Evolutionary conservation across 2,888 invertebrate species (phyloP).

Genomic region (Mythimna ferrago): DNA sequence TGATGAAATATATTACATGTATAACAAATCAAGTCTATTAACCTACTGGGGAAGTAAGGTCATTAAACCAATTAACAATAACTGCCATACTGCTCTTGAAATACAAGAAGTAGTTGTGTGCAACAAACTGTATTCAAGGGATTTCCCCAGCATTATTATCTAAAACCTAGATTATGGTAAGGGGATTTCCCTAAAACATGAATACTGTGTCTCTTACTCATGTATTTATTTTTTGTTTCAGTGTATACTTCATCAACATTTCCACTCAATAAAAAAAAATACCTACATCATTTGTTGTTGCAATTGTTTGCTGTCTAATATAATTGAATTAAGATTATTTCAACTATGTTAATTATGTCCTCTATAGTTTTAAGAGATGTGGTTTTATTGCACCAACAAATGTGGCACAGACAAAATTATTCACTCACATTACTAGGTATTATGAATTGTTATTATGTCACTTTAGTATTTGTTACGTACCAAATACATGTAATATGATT

Average conservation of each 20-base stretch:
- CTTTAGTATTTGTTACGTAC: background rate
- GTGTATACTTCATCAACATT: background rate
- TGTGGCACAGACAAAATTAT: background rate
- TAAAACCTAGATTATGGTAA: background rate
- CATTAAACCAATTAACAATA: background rate
- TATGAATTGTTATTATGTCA: constrained; percentile 1
- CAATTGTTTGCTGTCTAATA: background rate
- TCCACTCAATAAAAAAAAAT: background rate
- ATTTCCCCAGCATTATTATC: constrained; percentile 5
- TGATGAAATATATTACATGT: constrained; percentile 10
- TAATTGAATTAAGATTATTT: constrained; percentile 28
- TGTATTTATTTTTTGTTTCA: background rate
- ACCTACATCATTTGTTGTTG: background rate
- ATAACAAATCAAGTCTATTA: background rate
- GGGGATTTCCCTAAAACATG: background rate
- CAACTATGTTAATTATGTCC: constrained; percentile 2
- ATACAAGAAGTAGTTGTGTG: background rate
- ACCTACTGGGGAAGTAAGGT: constrained; percentile 3
- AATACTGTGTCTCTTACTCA: too few species aligned
- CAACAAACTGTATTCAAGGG: background rate
- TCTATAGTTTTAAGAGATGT: constrained; percentile 7
- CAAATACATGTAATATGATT: background rate
- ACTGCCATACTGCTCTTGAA: background rate
- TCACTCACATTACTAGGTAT: background rate
- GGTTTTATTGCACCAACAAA: constrained; percentile 1